Evolutionary conservation across 2,888 invertebrate genomes (phyloP).

Genomic region (Chirona hameri): DNA sequence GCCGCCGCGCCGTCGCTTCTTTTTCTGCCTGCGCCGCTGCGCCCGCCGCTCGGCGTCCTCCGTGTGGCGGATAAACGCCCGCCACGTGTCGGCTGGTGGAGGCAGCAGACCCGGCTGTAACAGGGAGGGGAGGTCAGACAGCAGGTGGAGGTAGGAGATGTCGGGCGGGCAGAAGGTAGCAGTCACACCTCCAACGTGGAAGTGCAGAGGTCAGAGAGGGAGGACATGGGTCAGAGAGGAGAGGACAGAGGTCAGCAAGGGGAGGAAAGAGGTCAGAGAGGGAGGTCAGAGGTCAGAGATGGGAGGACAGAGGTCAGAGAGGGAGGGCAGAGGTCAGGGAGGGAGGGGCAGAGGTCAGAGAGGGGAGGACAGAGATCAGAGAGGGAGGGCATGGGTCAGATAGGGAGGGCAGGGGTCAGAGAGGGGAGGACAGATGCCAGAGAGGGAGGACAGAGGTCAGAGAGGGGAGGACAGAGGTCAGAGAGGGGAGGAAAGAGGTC

Average conservation of each 20-base stretch:
- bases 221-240: neutral
- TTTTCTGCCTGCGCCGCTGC: neutral
- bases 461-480: no score
- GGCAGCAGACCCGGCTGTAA: neutral
- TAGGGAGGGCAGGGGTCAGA: no score
- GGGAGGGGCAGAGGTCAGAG: no score
- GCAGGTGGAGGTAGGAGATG: neutral
- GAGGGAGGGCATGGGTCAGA: no score
- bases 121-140: neutral
- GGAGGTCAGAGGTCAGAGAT: neutral
- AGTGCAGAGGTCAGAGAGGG: neutral
- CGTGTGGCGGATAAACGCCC: neutral
- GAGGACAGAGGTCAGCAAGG: no score
- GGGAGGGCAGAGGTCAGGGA: no score
- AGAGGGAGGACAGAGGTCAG: no score
- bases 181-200: neutral
- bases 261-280: neutral
- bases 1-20: neutral
- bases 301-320: no score
- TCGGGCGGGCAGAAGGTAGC: neutral
- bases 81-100: constrained; percentile 23
- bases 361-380: no score
- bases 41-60: neutral
- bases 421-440: no score
- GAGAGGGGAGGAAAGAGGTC: no score